Evolutionary conservation across 1,140 invertebrate genomes (phyloP), one percentile per base, ranked within the genome.

Genomic region (Panonychus citri): DNA sequence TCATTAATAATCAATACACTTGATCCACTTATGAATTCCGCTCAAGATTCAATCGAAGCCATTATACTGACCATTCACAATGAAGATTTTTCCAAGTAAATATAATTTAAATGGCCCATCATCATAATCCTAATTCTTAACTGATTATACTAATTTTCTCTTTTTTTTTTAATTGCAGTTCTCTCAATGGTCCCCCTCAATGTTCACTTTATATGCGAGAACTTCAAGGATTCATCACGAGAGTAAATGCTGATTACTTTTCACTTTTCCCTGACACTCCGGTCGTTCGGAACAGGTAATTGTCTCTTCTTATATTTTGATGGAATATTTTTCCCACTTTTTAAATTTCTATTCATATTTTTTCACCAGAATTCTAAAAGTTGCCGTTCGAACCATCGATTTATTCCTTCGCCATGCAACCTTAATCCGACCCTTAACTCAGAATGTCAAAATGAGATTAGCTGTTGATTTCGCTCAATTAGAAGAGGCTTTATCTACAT

Each of bases 181-280:
- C 42, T 17, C 7, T 19, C 7, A 46, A 24, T 17, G 53, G 48
- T 19, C 55, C 56, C 3, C 25, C 24, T 53, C 37, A 57, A 21
- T 78, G 77, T 59, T 93, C 87, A 7, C 78, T 88, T 49, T 95
- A 94, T 65, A 89, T 95, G 82, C 80, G 81, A 64, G 90, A 95
- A 68, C 69, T 95, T 7, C 84, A 88, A 66, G 78, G 82, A 56
- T 94, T 95, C 70, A 78, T 94, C 55, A 70, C 75, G 13, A 74
- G 89, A 59, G 82, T 78, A 17, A 77, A 78, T 54, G 74, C 73
- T 26, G 78, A 81, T 56, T 87, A 87, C 66, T 71, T 88, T 24
- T 66, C 73, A n/a, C 73, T 77, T 42, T 88, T 81, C 62, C 75
- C 79, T 58, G 81, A 82, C 66, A 75, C 76, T 61, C 72, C 78